These are phyloP conservation scores for Lumbricus terrestris DNA, from an alignment of 2,888 invertebrate genomes.

Conservation along the genomic window DNA sequence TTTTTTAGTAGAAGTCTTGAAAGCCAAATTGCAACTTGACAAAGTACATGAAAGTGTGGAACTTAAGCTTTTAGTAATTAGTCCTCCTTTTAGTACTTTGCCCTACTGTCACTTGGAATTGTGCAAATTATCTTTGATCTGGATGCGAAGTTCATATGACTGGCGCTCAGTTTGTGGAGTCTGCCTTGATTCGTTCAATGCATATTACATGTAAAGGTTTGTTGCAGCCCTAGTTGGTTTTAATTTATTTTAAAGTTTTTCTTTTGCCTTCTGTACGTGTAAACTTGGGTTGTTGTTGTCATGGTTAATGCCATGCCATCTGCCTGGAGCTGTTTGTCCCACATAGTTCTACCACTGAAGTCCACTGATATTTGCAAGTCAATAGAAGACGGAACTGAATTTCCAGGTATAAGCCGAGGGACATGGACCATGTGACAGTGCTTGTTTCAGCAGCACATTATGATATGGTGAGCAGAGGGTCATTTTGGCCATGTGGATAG, in stretches of 20 bases:
- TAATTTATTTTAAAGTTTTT: not conserved
- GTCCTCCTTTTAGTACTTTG: no score
- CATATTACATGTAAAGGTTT: not conserved
- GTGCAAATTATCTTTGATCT: not conserved
- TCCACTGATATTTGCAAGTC: not conserved
- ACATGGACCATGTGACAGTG: not conserved
- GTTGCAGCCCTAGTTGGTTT: not conserved
- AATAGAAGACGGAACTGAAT: not conserved
- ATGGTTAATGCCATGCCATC: not conserved
- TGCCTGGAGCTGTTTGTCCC: not conserved
- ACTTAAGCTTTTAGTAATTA: no score
- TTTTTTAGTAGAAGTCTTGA: no score
- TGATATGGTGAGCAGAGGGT: not conserved
- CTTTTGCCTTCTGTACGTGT: not conserved
- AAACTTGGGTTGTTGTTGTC: not conserved
- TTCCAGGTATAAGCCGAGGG: no score
- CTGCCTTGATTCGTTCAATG: not conserved
- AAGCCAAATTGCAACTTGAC: no score
- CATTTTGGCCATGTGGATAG: not conserved
- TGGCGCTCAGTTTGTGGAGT: not conserved
- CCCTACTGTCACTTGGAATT: no score
- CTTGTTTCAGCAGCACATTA: not conserved
- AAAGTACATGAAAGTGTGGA: no score
- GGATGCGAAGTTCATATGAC: not conserved
- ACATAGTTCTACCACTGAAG: not conserved